Evolutionary conservation across 2,113 vertebrate species (phyloP).

Genomic region (Ictalurus furcatus): DNA sequence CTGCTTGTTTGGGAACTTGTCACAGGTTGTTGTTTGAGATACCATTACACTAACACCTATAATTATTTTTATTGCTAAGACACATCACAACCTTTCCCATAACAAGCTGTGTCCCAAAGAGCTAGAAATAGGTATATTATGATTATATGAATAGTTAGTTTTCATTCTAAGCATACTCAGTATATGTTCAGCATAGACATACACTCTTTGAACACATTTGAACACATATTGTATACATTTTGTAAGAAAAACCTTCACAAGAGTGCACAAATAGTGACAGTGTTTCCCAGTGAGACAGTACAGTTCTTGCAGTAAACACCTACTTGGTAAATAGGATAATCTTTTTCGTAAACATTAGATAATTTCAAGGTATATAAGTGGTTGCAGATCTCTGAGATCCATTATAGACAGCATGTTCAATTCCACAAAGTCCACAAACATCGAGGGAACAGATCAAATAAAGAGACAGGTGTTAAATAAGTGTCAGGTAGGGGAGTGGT

Average conservation of each 20-base stretch:
- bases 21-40: not conserved
- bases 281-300: not conserved
- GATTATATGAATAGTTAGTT: not conserved
- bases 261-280: not conserved
- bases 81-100: not conserved
- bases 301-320: not conserved
- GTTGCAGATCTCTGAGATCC: not conserved
- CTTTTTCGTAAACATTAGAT: not conserved
- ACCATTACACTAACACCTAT: not conserved
- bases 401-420: not conserved
- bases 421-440: not conserved
- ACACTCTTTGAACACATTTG: not conserved
- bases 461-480: not conserved
- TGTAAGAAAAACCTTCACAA: not conserved
- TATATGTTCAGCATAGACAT: not conserved
- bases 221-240: not conserved
- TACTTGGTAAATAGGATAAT: constrained; percentile 1
- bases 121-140: not conserved
- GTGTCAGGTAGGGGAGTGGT: too few relatives aligned
- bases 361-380: not conserved
- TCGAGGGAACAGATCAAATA: not conserved
- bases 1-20: not conserved
- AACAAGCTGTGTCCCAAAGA: not conserved
- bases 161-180: not conserved
- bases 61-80: not conserved